Conservation (phyloP, 2,113 vertebrate species). For the Cebus imitator region DNA sequence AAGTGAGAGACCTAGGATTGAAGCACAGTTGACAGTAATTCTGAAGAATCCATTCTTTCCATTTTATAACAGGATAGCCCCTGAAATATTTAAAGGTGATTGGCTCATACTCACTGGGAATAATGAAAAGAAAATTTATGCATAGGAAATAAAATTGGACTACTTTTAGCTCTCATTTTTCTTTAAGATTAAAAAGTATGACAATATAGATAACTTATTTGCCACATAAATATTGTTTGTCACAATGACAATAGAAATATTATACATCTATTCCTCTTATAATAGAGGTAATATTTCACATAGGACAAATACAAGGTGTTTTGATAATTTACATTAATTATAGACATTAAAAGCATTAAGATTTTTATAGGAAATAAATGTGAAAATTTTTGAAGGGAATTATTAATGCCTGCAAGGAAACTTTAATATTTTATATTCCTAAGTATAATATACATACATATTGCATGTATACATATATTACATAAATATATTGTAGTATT, state of each 20-base stretch:
- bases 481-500: too few species aligned
- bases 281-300: neutral
- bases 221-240: neutral
- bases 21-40: neutral
- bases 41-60: neutral
- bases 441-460: neutral
- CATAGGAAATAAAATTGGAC: neutral
- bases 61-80: neutral
- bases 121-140: neutral
- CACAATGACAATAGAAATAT: neutral
- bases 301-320: neutral
- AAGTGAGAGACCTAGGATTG: neutral
- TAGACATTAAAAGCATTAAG: neutral
- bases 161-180: neutral
- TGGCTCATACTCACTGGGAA: neutral
- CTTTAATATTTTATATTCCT: neutral
- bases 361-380: neutral
- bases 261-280: neutral
- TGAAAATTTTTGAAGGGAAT: neutral
- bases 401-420: neutral
- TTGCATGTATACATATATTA: neutral
- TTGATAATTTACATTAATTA: neutral
- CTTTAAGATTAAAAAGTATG: neutral
- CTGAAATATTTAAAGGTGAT: neutral
- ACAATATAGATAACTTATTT: neutral